Evolutionary conservation across 2,113 vertebrate genomes (phyloP), one percentile per base, ranked within the genome.

Genomic region (Phainopepla nitens): DNA sequence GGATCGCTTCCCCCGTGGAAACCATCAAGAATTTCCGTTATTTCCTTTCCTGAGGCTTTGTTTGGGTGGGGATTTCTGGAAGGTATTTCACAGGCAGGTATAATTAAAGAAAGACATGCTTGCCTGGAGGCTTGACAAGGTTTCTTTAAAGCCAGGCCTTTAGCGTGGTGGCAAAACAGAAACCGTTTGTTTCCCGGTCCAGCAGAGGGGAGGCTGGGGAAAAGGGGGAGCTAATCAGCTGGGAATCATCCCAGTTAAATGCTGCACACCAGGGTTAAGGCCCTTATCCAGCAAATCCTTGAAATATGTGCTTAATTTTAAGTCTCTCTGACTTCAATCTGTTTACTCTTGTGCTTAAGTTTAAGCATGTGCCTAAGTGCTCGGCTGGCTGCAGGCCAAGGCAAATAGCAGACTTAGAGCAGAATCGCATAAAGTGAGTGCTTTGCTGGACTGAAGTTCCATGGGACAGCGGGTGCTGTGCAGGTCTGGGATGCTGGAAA

Each of bases 41-140:
- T 96, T 97, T 97, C 96, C 95, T 95, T 92, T 93, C 86, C 92
- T 73, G 35, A 90, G 93, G 94, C 94, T 96, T 97, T 96, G 96
- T 97, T 96, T 96, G 95, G 93, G 91, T 93, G 94, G 91, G 57
- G 96, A 97, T 97, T 95, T 97, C 91, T 92, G 96, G 94, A 94
- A 97, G 93, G 85, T 96, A 94, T 91, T 97, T 95, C 94, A 90
- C 89, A 90, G 89, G 92, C 96, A 96, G 94, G 94, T 97, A 81
- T 95, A 94, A 96, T 96, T 96, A 87, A 94, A 96, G 90, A 92
- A 86, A 94, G 90, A 83, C 80, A 60, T 51, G 45, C 92, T 92
- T 66, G 84, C 94, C 96, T 72, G 62, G 80, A 75, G 89, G 93
- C 65, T 64, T 56, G 58, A 88, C 64, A 35, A 83, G 60, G 36